Evolutionary conservation across 2,888 invertebrate genomes (phyloP), one percentile per base, ranked within the genome.

Genomic region (Drosophila anomelani): DNA sequence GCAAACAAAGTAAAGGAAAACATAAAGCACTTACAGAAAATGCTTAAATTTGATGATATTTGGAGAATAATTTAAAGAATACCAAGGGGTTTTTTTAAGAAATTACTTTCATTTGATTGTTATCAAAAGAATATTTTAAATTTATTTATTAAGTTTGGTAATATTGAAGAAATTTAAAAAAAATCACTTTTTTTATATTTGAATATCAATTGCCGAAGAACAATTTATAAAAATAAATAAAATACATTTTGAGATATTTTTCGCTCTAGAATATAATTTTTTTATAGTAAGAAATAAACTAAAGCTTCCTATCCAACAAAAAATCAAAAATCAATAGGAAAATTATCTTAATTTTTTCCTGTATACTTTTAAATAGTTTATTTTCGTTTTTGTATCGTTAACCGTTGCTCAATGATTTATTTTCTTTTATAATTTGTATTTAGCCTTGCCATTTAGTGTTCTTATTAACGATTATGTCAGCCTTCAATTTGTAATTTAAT

Each of bases 1-100:
- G 58, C 60, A 41, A 60, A 57, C 60, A 56, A 43, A 43, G 36
- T 36, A 20, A 53, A 53, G 15, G 36, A 23, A 53, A 53, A 53
- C 36, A 15, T 15, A 6, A 5, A 20, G 9, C 51, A 53, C 51
- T 10, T 10, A 15, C 2, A 36, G 23, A 53, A 53, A 53, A 6
- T 15, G 23, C 34, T 34, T n/a, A 4, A 5, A 9, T 4, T 47
- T 34, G 13, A 13, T 15, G 4, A 29, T 10, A n/a, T 29, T 26
- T 0, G 8, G 8, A 8, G 4, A 8, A 49, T 32, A 49, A 32
- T 32, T 32, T 13, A 17, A 17, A 29, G 12, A 32, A 49, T 20
- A 1, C 20, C 20, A 20, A 20, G 20, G 20, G 4, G 3, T 23
- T 3, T 23, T 23, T 4, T 4, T 4, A 23, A 23, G 23, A 23